phyloP scores from a whole-genome alignment of 2,797 vertebrate genomes.

The Anomalospiza imberbis region DNA sequence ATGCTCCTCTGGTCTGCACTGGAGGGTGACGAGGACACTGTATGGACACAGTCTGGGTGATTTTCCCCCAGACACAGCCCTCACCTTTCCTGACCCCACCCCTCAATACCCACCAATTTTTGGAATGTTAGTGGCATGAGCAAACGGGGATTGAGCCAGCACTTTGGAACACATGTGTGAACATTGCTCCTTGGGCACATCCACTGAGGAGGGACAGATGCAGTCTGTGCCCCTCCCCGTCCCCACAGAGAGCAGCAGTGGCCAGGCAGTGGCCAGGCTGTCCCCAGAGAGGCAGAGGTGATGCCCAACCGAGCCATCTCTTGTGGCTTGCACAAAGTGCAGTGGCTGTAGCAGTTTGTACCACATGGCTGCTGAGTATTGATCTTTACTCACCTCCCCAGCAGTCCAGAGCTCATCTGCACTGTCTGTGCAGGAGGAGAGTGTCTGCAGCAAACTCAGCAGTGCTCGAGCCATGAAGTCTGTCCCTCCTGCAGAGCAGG shows the following conservation, averaged over 20 bases:
- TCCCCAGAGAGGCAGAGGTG: not conserved
- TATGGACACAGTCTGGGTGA: not conserved
- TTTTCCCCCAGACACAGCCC: not conserved
- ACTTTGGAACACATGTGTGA: rapidly evolving
- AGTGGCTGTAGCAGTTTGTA: not conserved
- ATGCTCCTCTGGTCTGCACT: not conserved
- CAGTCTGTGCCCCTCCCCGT: not conserved
- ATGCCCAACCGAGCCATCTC: not conserved
- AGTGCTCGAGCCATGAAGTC: rapidly evolving
- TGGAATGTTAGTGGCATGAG: not conserved
- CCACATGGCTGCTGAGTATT: not conserved
- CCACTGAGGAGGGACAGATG: not conserved
- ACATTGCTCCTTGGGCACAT: not conserved
- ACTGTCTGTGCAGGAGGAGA: not conserved
- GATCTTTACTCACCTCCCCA: not conserved
- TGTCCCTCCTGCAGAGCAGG: not conserved
- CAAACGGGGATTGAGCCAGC: not conserved
- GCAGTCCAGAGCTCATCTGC: not conserved
- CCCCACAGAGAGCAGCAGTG: not conserved
- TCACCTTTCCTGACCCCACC: not conserved
- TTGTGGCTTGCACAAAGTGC: not conserved
- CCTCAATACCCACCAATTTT: not conserved
- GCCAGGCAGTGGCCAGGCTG: not conserved
- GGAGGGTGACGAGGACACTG: rapidly evolving
- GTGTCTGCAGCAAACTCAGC: not conserved